Conservation (phyloP, 2,113 vertebrate species). For the Apodemus sylvaticus region DNA sequence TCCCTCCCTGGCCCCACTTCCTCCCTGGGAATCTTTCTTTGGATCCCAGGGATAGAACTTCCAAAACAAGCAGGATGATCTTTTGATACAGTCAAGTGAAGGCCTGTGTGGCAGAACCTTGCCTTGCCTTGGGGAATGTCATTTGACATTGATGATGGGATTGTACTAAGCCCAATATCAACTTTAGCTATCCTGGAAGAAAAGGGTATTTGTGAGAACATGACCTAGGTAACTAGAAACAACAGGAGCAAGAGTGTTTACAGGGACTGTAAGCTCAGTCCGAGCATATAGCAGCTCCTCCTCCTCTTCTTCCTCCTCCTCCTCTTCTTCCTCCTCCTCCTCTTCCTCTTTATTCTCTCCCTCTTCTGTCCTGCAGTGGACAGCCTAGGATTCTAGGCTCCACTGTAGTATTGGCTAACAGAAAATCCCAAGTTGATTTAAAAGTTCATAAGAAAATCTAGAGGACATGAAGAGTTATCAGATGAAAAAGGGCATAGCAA, state of each 20-base stretch:
- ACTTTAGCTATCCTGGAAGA: not conserved
- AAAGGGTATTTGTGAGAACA: not conserved
- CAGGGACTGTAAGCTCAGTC: not conserved
- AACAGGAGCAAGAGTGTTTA: not conserved
- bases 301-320: not conserved
- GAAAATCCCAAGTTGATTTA: conserved; percentile 54
- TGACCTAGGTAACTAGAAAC: not conserved
- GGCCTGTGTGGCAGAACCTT: not conserved
- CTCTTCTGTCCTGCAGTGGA: not conserved
- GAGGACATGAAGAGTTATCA: conserved; percentile 66
- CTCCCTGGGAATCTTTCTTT: not conserved
- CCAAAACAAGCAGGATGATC: not conserved
- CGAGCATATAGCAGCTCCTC: not conserved
- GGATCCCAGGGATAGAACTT: not conserved
- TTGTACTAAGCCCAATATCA: not conserved
- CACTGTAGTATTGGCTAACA: not conserved
- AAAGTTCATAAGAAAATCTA: conserved; percentile 70
- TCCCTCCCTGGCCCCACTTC: not conserved
- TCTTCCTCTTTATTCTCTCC: not conserved
- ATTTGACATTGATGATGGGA: not conserved
- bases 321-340: too few species aligned
- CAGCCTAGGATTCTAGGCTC: not conserved
- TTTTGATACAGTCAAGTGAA: not conserved
- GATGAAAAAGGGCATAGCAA: conserved; percentile 63
- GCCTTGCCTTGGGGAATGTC: not conserved